Conservation (phyloP, 1,140 invertebrate species). For the Nixonia krombeini region DNA sequence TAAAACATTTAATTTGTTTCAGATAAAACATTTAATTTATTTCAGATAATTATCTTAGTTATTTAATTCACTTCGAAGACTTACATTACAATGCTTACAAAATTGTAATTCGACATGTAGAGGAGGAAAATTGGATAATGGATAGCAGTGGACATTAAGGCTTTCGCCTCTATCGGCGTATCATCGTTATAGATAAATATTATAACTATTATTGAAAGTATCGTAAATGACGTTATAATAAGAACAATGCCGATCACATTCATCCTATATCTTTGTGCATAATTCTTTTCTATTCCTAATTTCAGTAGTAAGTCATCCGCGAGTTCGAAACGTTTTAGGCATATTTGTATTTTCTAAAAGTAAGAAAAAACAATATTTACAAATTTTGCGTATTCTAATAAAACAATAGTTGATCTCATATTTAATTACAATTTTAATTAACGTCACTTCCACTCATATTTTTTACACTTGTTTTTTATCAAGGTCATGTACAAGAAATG, state of each 20-base stretch:
- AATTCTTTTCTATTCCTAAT: slow-evolving; percentile 18
- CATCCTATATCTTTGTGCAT: slow-evolving; percentile 4
- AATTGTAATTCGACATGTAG: background rate
- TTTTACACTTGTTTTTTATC: too few relatives aligned
- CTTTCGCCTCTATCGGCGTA: too few relatives aligned
- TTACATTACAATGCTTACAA: background rate
- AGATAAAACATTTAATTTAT: too few relatives aligned
- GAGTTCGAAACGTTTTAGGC: slow-evolving; percentile 1
- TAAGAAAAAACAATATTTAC: background rate
- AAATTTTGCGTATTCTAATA: background rate
- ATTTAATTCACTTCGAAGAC: background rate
- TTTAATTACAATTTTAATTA: too few relatives aligned
- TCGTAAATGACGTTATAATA: slow-evolving; percentile 12
- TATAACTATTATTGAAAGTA: slow-evolving; percentile 14
- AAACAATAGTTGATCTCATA: too few relatives aligned
- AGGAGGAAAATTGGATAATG: background rate
- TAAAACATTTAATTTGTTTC: too few relatives aligned
- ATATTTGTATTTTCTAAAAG: background rate
- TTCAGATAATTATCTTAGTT: background rate
- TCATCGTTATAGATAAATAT: slow-evolving; percentile 15
- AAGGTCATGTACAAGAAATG: too few relatives aligned
- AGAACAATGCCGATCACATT: background rate
- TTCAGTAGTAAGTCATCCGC: slow-evolving; percentile 14
- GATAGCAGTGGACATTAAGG: background rate
- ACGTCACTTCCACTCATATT: too few relatives aligned